Evolutionary conservation across 2,113 vertebrate species (phyloP).

Genomic region (Tragelaphus strepsiceros): DNA sequence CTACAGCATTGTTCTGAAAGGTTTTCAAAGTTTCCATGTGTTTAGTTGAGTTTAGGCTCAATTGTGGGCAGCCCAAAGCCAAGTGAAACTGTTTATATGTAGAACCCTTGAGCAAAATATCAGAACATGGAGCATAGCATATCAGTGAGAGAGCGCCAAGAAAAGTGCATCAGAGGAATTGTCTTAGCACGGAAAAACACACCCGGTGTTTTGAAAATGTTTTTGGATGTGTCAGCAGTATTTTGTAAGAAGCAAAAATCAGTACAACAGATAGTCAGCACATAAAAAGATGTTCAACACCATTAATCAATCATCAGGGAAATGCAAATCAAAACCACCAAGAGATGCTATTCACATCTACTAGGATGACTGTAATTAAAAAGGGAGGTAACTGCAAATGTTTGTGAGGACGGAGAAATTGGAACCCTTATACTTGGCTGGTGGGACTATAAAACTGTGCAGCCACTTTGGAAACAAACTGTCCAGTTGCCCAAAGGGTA

Average conservation of each 20-base stretch:
- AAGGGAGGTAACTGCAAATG: background rate
- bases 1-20: background rate
- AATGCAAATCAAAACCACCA: background rate
- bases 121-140: background rate
- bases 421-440: background rate
- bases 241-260: conserved; percentile 16
- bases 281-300: background rate
- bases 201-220: background rate
- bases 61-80: background rate
- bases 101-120: background rate
- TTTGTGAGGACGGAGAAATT: background rate
- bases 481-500: background rate
- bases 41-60: background rate
- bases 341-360: background rate
- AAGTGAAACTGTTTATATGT: background rate
- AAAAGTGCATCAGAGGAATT: background rate
- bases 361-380: background rate
- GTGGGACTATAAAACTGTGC: background rate
- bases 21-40: conserved; percentile 5
- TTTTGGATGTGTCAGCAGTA: background rate
- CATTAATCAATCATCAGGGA: background rate
- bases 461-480: background rate
- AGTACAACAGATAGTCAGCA: background rate
- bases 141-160: background rate
- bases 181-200: background rate